Percentiles rank a stretch among this genome's conserved stretches.
phyloP scores from a whole-genome alignment of 2,797 vertebrate species.

The Lerista edwardsae region DNA sequence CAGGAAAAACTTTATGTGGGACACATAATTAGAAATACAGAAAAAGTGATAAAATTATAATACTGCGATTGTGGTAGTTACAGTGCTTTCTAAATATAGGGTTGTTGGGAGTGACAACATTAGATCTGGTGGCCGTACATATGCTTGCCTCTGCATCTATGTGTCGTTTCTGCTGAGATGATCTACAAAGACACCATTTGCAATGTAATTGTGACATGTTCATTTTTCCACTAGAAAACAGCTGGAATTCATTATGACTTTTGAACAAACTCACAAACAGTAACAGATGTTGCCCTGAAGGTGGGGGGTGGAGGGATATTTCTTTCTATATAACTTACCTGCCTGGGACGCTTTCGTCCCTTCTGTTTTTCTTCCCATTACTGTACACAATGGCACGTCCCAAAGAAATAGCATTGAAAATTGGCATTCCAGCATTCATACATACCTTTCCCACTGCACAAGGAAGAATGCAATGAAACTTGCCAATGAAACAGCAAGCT shows the following conservation, averaged over 20 bases:
- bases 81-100: constrained; percentile 19
- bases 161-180: constrained; percentile 61
- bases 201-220: constrained; percentile 64
- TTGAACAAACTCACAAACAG: constrained; percentile 64
- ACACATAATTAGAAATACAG: neutral
- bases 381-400: neutral
- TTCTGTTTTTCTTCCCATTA: neutral
- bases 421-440: neutral
- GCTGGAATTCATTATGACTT: constrained; percentile 61
- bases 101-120: neutral
- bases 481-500: neutral
- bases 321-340: constrained; percentile 22
- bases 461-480: neutral
- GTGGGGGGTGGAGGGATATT: neutral
- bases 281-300: constrained; percentile 36
- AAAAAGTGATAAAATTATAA: neutral
- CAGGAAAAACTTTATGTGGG: neutral
- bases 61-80: constrained; percentile 8
- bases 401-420: neutral
- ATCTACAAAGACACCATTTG: constrained; percentile 53
- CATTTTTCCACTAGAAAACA: constrained; percentile 66
- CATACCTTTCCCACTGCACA: neutral
- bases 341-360: neutral
- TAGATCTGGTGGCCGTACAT: constrained; percentile 13
- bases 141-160: constrained; percentile 16